phyloP scores from a whole-genome alignment of 2,888 invertebrate genomes.

The Alentia gelatinosa region DNA sequence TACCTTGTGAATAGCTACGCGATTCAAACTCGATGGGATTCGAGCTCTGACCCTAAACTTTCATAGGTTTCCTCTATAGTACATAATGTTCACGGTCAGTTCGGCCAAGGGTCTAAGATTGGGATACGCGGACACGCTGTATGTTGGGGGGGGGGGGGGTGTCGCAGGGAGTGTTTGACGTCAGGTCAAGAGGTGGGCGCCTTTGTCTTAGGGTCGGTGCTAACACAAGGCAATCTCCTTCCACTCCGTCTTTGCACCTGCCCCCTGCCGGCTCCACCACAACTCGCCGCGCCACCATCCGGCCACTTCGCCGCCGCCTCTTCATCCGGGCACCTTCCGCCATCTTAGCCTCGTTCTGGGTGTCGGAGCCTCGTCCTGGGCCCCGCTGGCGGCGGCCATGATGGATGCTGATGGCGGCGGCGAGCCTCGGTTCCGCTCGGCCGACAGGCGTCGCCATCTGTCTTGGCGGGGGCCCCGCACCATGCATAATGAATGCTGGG shows the following conservation, averaged over 20 bases:
- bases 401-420: constrained; percentile 28
- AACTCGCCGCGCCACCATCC: not conserved
- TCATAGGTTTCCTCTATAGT: too few relatives aligned
- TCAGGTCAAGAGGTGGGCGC: not conserved
- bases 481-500: constrained; percentile 31
- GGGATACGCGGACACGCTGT: too few relatives aligned
- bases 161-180: not conserved
- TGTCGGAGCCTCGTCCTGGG: not conserved
- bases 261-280: not conserved
- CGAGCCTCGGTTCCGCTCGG: constrained; percentile 21
- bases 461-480: constrained; percentile 25
- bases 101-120: too few relatives aligned
- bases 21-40: too few relatives aligned
- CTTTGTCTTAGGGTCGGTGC: not conserved
- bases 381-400: not conserved
- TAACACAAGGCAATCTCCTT: not conserved
- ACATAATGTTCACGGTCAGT: too few relatives aligned
- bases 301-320: not conserved
- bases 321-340: not conserved
- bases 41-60: too few relatives aligned
- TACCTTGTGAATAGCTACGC: too few relatives aligned
- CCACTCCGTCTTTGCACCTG: not conserved
- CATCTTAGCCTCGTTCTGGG: constrained; percentile 34
- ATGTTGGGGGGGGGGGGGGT: not conserved
- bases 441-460: constrained; percentile 9